These are phyloP conservation scores for Amblyornis subalaris DNA, from an alignment of 2,113 vertebrate genomes.

Conservation along the genomic window DNA sequence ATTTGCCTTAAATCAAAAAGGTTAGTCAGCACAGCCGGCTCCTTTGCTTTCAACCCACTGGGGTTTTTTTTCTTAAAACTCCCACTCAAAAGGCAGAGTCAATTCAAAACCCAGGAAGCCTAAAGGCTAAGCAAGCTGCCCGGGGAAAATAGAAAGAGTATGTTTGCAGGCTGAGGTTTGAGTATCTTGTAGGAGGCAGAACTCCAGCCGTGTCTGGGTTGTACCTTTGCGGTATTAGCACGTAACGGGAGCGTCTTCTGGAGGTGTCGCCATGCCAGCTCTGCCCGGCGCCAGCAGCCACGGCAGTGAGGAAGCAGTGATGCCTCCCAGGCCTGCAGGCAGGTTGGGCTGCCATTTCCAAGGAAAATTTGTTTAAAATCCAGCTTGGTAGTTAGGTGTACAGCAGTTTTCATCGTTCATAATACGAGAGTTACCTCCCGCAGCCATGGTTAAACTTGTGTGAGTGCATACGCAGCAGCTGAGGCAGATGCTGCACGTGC, in stretches of 20 bases:
- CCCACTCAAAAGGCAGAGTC: constrained; percentile 48
- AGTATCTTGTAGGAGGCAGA: background rate
- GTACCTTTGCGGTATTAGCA: background rate
- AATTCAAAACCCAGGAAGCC: background rate
- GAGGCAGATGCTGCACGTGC: background rate
- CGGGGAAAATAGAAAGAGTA: constrained; percentile 18
- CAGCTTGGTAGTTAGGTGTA: background rate
- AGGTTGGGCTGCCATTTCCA: background rate
- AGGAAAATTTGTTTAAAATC: background rate
- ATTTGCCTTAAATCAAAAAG: background rate
- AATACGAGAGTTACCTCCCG: background rate
- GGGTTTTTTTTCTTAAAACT: background rate
- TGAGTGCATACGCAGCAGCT: constrained; percentile 10
- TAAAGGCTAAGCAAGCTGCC: constrained; percentile 21
- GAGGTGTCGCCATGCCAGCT: background rate
- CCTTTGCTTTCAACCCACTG: constrained; percentile 40
- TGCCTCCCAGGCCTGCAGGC: background rate
- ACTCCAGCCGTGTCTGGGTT: constrained; percentile 25
- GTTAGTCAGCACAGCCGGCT: background rate
- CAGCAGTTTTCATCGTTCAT: accelerated
- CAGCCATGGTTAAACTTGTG: background rate
- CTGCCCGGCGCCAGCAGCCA: background rate
- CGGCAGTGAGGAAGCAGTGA: background rate
- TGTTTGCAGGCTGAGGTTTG: background rate
- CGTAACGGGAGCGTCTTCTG: background rate